Percentiles rank a stretch among this genome's conserved stretches.
These are phyloP conservation scores for Psilopogon haemacephalus DNA, from an alignment of 2,113 vertebrate species.

Conservation along the genomic window DNA sequence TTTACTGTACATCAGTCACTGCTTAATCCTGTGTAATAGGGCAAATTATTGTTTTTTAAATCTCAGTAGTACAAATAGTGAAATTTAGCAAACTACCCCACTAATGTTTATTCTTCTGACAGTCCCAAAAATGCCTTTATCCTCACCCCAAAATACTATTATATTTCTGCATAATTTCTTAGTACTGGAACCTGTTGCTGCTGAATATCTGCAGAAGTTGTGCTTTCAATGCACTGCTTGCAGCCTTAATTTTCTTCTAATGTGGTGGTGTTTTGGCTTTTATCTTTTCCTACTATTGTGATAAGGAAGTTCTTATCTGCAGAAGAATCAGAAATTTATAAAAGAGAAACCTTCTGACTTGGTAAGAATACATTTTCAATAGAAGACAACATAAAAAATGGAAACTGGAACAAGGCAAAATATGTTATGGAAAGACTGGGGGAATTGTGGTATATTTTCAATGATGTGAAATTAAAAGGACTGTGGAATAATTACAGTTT, in stretches of 20 bases:
- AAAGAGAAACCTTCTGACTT: background rate
- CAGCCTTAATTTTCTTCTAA: background rate
- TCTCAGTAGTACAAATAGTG: background rate
- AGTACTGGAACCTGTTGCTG: background rate
- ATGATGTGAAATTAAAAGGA: background rate
- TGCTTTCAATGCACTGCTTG: background rate
- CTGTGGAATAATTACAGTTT: background rate
- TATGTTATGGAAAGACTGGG: background rate
- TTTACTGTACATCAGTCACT: background rate
- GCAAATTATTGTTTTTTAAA: background rate
- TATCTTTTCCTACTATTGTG: background rate
- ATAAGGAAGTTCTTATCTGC: background rate
- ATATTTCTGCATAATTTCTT: background rate
- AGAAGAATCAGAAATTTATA: background rate
- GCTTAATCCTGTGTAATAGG: background rate
- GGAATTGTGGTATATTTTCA: background rate
- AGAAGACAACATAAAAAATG: background rate
- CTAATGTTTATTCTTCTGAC: background rate
- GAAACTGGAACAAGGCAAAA: background rate
- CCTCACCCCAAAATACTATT: background rate
- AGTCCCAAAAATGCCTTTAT: background rate
- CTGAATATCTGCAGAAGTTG: background rate
- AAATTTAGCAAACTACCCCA: background rate
- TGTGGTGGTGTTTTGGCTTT: rapidly evolving
- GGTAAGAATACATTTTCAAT: background rate